These are phyloP conservation scores for Tapirus terrestris DNA, from an alignment of 2,113 vertebrate genomes.

Conservation along the genomic window DNA sequence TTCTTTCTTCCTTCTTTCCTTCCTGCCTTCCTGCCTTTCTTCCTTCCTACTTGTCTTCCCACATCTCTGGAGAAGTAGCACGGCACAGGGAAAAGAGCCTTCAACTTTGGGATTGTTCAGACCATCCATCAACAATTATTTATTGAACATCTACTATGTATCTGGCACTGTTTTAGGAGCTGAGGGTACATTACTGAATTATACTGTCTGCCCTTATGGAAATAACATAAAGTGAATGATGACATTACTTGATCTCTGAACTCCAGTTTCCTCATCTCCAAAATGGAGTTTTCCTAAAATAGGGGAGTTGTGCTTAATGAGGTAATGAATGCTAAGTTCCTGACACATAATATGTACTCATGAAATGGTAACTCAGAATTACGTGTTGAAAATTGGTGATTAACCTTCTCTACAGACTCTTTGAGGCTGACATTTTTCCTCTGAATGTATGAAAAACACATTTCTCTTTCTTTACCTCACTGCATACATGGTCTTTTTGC, in stretches of 20 bases:
- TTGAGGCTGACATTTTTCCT: neutral
- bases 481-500: neutral
- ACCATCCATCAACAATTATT: neutral
- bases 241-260: neutral
- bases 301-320: neutral
- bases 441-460: neutral
- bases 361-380: neutral
- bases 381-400: neutral
- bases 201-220: neutral
- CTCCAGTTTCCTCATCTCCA: neutral
- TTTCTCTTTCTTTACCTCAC: neutral
- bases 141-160: neutral
- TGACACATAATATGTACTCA: neutral
- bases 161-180: neutral
- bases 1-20: neutral
- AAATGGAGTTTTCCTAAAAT: constrained; percentile 5
- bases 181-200: neutral
- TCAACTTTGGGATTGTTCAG: neutral
- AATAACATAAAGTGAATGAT: neutral
- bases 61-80: neutral
- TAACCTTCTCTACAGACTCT: neutral
- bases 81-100: neutral
- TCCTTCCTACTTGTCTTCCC: neutral
- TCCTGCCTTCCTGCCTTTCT: neutral
- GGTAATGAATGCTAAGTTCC: neutral